Evolutionary conservation across 2,113 vertebrate genomes (phyloP).

Genomic region (Apistogramma diplotaenia): DNA sequence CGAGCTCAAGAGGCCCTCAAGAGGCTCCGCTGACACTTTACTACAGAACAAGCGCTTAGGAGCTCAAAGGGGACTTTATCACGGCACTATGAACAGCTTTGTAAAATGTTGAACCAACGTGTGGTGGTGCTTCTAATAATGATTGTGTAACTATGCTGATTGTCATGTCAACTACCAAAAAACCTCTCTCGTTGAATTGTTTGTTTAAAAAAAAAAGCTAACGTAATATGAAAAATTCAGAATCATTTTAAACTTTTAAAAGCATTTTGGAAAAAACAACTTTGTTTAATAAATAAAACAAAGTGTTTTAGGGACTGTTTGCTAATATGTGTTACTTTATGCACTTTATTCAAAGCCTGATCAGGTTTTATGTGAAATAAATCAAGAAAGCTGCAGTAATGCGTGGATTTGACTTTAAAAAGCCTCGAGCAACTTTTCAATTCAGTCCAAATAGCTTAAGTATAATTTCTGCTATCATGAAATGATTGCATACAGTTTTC

Average conservation of each 20-base stretch:
- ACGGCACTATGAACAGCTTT: not conserved
- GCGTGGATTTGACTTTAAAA: too few relatives aligned
- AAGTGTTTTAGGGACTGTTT: not conserved
- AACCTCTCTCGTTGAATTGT: not conserved
- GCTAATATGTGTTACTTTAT: not conserved
- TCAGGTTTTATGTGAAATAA: not conserved
- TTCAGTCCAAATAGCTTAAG: not conserved
- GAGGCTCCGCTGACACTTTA: conserved; percentile 37
- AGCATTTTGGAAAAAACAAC: not conserved
- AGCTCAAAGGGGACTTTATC: conserved; percentile 33
- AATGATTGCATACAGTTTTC: not conserved
- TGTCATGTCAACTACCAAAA: not conserved
- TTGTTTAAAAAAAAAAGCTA: not conserved
- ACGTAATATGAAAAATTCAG: not conserved
- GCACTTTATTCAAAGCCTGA: not conserved
- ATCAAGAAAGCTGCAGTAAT: too few relatives aligned
- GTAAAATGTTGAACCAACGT: not conserved
- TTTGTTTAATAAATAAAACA: not conserved
- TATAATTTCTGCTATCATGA: not conserved
- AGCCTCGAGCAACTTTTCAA: not conserved
- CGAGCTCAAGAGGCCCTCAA: conserved; percentile 34
- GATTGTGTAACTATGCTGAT: not conserved
- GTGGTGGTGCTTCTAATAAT: not conserved
- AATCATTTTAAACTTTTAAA: not conserved
- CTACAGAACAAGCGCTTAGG: conserved; percentile 26